phyloP scores from a whole-genome alignment of 2,888 invertebrate genomes.

The Leucophora obtusa region DNA sequence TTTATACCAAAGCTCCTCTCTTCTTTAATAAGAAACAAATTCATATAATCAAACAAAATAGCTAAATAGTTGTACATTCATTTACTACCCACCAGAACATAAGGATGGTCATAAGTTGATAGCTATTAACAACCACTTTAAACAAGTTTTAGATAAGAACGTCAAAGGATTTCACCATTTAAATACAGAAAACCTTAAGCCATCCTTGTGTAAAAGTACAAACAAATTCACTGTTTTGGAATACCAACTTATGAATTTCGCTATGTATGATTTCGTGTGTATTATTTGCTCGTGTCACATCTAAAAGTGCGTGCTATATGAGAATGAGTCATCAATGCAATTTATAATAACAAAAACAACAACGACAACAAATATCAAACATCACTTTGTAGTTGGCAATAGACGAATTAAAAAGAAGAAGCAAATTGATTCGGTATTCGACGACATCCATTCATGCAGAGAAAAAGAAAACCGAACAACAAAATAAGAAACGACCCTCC shows the following conservation, averaged over 20 bases:
- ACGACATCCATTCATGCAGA: slow-evolving; percentile 36
- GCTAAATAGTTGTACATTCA: slow-evolving; percentile 28
- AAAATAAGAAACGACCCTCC: too few relatives aligned
- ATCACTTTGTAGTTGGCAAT: slow-evolving; percentile 34
- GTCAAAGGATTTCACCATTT: too few relatives aligned
- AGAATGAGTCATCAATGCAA: slow-evolving; percentile 60
- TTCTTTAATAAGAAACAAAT: slow-evolving; percentile 22
- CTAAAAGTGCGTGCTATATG: slow-evolving; percentile 57
- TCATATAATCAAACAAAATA: slow-evolving; percentile 19
- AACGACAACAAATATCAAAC: slow-evolving; percentile 31
- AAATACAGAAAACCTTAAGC: too few relatives aligned
- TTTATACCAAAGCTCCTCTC: slow-evolving; percentile 13
- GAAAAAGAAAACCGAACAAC: background rate
- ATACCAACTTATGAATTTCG: too few relatives aligned
- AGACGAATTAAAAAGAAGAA: slow-evolving; percentile 16
- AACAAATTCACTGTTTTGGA: too few relatives aligned
- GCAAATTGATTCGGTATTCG: slow-evolving; percentile 44
- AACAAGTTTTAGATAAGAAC: too few relatives aligned
- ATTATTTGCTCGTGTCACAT: slow-evolving; percentile 38
- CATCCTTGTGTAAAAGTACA: too few relatives aligned
- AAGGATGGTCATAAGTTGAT: background rate
- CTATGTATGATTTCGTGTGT: slow-evolving; percentile 8
- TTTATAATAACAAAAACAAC: slow-evolving; percentile 44
- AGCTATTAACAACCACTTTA: too few relatives aligned
- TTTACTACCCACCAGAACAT: slow-evolving; percentile 1